phyloP scores from a whole-genome alignment of 35 echinoderm and acorn worm genomes.

The Apostichopus californicus region DNA sequence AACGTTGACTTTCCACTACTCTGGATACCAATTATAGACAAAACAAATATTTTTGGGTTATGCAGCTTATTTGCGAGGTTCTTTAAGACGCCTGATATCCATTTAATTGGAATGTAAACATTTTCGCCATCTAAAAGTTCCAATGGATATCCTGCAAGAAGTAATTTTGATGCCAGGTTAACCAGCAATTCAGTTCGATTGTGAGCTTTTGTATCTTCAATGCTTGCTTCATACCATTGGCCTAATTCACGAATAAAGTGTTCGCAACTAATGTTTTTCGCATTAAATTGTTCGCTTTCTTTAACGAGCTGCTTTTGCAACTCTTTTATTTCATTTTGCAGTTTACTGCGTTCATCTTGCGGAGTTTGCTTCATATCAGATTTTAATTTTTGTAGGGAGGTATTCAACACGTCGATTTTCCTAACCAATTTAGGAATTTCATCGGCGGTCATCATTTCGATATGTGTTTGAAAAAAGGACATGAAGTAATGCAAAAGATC shows the following conservation, averaged over 20 bases:
- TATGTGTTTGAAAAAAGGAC: not conserved
- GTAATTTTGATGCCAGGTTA: constrained; percentile 1
- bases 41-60: not conserved
- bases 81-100: not conserved
- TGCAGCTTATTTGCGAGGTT: not conserved
- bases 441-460: not conserved
- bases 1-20: constrained; percentile 49
- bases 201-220: no score
- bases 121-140: constrained; percentile 16
- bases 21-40: constrained; percentile 29
- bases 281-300: not conserved
- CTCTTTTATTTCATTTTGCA: not conserved
- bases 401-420: not conserved
- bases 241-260: constrained; percentile 13
- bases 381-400: not conserved
- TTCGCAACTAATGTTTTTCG: not conserved
- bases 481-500: not conserved
- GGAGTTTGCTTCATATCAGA: not conserved
- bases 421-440: not conserved
- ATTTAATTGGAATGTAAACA: not conserved
- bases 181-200: not conserved
- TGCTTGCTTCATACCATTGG: not conserved
- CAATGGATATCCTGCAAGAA: constrained; percentile 23
- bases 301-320: not conserved
- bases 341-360: not conserved